These are phyloP conservation scores for Lithophane leautieri DNA, from an alignment of 2,888 invertebrate species.

Conservation along the genomic window DNA sequence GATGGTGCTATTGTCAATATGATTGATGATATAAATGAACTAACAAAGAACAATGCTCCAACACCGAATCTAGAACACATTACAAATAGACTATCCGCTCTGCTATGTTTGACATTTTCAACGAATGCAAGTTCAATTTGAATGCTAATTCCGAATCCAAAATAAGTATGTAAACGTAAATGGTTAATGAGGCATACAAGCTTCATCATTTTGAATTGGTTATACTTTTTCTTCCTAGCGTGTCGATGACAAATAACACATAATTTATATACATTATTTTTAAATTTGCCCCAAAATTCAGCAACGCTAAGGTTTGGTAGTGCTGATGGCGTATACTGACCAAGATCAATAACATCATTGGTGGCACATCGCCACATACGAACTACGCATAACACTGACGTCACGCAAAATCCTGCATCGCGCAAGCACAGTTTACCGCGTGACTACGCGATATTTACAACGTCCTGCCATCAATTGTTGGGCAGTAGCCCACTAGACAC, in stretches of 20 bases:
- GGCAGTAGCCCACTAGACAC: too few relatives aligned
- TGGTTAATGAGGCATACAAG: neutral
- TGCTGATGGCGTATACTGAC: neutral
- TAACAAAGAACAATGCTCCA: neutral
- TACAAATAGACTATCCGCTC: neutral
- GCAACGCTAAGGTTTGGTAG: neutral
- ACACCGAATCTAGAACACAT: neutral
- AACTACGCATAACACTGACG: too few relatives aligned
- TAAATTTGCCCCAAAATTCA: neutral
- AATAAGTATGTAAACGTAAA: neutral
- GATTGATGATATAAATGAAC: slow-evolving; percentile 15
- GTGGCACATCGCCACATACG: too few relatives aligned
- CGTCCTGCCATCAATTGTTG: too few relatives aligned
- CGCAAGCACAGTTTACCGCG: too few relatives aligned
- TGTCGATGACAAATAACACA: too few relatives aligned
- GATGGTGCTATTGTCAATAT: neutral
- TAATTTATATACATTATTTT: too few relatives aligned
- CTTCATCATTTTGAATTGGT: neutral
- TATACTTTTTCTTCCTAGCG: too few relatives aligned
- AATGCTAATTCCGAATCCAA: neutral
- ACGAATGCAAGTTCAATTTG: slow-evolving; percentile 7
- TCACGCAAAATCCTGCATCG: too few relatives aligned
- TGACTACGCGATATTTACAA: too few relatives aligned
- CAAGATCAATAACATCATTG: slow-evolving; percentile 2
- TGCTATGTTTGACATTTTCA: slow-evolving; percentile 11